Conservation (phyloP, 2,113 vertebrate genomes). For the Eleginops maclovinus region DNA sequence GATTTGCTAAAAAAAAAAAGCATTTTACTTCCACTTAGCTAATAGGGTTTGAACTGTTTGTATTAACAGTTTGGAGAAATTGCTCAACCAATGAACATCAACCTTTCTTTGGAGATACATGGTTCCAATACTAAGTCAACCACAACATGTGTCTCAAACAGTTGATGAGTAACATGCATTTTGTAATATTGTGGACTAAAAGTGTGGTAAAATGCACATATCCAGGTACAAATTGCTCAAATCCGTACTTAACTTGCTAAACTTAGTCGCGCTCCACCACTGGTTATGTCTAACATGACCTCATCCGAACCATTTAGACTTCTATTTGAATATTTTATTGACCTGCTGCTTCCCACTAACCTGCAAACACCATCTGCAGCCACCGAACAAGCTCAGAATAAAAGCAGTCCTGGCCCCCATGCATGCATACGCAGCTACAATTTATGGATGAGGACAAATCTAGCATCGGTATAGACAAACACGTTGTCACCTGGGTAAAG, state of each 20-base stretch:
- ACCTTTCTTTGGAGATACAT: neutral
- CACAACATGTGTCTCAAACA: neutral
- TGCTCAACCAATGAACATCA: neutral
- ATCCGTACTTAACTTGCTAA: neutral
- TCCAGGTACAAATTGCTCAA: neutral
- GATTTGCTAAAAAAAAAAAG: no score
- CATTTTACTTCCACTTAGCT: no score
- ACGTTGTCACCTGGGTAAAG: slow-evolving; percentile 65
- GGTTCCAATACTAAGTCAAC: neutral
- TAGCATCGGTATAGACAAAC: slow-evolving; percentile 14
- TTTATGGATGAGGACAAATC: neutral
- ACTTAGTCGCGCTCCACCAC: neutral
- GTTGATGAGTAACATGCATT: neutral
- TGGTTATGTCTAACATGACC: neutral
- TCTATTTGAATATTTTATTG: neutral
- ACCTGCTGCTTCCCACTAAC: slow-evolving; percentile 20
- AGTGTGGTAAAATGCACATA: neutral
- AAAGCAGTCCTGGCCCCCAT: neutral
- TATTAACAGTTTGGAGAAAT: neutral
- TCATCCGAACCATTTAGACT: neutral
- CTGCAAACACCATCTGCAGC: neutral
- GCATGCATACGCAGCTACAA: neutral
- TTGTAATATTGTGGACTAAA: neutral
- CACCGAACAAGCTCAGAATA: neutral
- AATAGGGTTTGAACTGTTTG: no score